These are phyloP conservation scores for Cyanoramphus novaezelandiae DNA, from an alignment of 2,113 vertebrate genomes.

Conservation along the genomic window DNA sequence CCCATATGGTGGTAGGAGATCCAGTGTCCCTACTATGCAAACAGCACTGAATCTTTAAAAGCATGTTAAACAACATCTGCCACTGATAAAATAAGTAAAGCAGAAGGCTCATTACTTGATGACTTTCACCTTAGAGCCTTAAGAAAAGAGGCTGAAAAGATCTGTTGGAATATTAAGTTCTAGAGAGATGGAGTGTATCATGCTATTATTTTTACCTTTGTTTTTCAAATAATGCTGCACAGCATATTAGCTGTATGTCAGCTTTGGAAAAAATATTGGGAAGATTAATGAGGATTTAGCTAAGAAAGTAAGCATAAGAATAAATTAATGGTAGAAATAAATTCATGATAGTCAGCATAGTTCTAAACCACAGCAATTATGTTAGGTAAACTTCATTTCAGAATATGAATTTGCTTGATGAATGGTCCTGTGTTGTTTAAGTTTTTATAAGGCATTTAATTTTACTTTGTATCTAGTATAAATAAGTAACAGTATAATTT, in stretches of 20 bases:
- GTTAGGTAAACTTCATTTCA: neutral
- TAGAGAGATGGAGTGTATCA: neutral
- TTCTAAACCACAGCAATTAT: neutral
- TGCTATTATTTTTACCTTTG: neutral
- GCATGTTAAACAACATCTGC: slow-evolving; percentile 50
- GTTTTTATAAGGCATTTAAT: neutral
- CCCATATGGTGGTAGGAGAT: slow-evolving; percentile 55
- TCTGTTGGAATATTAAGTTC: neutral
- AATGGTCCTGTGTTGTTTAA: neutral
- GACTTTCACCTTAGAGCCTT: slow-evolving; percentile 16
- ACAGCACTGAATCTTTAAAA: slow-evolving; percentile 42
- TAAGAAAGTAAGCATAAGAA: neutral
- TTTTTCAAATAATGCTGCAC: neutral
- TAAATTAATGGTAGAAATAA: neutral
- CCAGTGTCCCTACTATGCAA: slow-evolving; percentile 51
- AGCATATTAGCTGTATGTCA: neutral
- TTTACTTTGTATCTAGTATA: neutral
- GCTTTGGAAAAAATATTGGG: neutral
- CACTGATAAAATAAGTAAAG: slow-evolving; percentile 48
- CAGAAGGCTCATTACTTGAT: slow-evolving; percentile 23
- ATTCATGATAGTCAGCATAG: neutral
- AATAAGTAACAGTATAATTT: neutral
- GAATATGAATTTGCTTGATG: neutral
- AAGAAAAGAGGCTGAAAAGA: neutral
- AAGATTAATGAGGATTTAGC: neutral